These are phyloP conservation scores for Lepetodrilus schrolli DNA, from an alignment of 2,888 invertebrate genomes.

Conservation along the genomic window DNA sequence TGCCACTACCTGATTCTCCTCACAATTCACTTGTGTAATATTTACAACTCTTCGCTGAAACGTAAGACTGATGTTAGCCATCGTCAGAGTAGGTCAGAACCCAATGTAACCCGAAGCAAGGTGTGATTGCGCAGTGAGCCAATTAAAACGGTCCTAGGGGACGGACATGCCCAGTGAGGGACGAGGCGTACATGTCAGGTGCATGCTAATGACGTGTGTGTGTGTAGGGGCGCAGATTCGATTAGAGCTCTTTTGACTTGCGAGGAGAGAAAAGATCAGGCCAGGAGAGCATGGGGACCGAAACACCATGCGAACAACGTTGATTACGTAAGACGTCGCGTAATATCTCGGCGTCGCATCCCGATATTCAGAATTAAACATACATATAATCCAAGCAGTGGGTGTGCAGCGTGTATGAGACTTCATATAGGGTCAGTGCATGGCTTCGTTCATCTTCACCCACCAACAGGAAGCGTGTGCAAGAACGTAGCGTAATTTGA, in stretches of 20 bases:
- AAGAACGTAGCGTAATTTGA: constrained; percentile 26
- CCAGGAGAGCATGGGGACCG: neutral
- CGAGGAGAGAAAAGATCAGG: neutral
- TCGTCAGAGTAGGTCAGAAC: neutral
- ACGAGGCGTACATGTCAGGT: neutral
- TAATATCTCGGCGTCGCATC: neutral
- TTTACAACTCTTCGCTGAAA: neutral
- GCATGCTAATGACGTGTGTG: constrained; percentile 20
- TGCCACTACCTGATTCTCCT: neutral
- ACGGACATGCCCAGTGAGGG: neutral
- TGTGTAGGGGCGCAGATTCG: neutral
- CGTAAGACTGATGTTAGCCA: neutral
- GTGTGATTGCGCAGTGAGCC: constrained; percentile 20
- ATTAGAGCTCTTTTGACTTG: neutral
- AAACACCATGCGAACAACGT: neutral
- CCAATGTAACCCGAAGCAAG: constrained; percentile 1
- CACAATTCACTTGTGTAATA: constrained; percentile 17
- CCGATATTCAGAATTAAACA: constrained; percentile 2
- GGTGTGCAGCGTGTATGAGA: neutral
- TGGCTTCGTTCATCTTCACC: constrained; percentile 11
- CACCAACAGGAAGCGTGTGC: neutral
- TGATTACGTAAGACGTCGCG: constrained; percentile 20
- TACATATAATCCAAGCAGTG: neutral
- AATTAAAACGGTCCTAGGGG: constrained; percentile 16
- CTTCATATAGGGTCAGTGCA: neutral